These are phyloP conservation scores for Poecilia latipinna DNA, from an alignment of 2,113 vertebrate species.

Conservation along the genomic window DNA sequence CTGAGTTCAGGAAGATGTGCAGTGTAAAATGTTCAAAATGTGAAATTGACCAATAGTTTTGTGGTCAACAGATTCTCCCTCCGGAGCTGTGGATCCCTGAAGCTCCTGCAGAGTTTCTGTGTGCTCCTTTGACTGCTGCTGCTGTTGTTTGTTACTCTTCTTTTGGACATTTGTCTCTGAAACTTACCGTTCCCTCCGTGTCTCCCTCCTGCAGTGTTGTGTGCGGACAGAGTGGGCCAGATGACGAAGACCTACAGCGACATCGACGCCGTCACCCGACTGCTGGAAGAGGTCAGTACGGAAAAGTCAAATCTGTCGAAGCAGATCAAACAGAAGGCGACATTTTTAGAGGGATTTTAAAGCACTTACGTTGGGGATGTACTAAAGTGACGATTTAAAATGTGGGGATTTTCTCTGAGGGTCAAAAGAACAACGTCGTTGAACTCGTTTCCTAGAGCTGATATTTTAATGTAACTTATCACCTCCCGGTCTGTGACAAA, in stretches of 20 bases:
- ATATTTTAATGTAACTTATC: constrained; percentile 43
- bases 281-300: constrained; percentile 92
- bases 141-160: background rate
- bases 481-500: constrained; percentile 5
- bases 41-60: too few relatives aligned
- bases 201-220: constrained; percentile 85
- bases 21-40: too few relatives aligned
- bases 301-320: background rate
- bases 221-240: constrained; percentile 99
- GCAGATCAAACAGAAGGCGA: background rate
- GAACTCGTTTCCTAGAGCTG: constrained; percentile 14
- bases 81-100: too few relatives aligned
- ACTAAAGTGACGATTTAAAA: background rate
- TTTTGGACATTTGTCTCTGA: background rate
- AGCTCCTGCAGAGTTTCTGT: too few relatives aligned
- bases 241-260: constrained; percentile 99
- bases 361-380: background rate
- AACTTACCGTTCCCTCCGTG: background rate
- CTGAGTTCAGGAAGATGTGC: too few relatives aligned
- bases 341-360: constrained; percentile 6
- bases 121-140: background rate
- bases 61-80: too few relatives aligned
- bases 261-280: constrained; percentile 97
- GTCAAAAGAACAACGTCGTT: constrained; percentile 4
- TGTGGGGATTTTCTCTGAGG: background rate